Percentiles rank a stretch among this genome's conserved stretches.
These are phyloP conservation scores for Nesometra sesokonis DNA, from an alignment of 35 echinoderm and acorn worm genomes.

Conservation along the genomic window DNA sequence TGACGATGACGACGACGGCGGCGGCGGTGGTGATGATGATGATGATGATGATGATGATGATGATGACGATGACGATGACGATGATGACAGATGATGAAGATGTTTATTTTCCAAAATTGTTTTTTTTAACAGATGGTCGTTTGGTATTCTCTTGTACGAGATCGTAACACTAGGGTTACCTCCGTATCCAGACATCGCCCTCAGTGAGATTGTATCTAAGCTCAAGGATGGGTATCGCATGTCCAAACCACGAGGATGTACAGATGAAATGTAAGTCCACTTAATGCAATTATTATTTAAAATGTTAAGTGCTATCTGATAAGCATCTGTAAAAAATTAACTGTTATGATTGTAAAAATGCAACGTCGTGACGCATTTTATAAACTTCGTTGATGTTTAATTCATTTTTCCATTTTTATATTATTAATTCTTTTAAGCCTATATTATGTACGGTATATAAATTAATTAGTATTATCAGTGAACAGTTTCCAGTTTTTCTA, in stretches of 20 bases:
- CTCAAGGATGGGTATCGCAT: conserved; percentile 19
- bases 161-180: conserved; percentile 21
- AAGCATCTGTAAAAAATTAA: too few species aligned
- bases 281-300: background rate
- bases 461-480: too few species aligned
- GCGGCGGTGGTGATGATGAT: background rate
- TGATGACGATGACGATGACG: conserved; percentile 4
- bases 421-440: too few species aligned
- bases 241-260: background rate
- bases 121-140: conserved; percentile 19
- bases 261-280: conserved; percentile 22
- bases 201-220: background rate
- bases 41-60: conserved; percentile 9
- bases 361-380: too few species aligned
- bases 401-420: too few species aligned
- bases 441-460: too few species aligned
- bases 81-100: conserved; percentile 3
- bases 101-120: background rate
- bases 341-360: too few species aligned
- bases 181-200: conserved; percentile 23
- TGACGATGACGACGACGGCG: too few species aligned
- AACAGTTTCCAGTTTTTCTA: too few species aligned
- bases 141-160: conserved; percentile 25
- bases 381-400: too few species aligned
- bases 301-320: too few species aligned